Base-by-base conservation (phyloP, 2,888 invertebrate genomes). In the Hirtodrosophila cameraria region DNA sequence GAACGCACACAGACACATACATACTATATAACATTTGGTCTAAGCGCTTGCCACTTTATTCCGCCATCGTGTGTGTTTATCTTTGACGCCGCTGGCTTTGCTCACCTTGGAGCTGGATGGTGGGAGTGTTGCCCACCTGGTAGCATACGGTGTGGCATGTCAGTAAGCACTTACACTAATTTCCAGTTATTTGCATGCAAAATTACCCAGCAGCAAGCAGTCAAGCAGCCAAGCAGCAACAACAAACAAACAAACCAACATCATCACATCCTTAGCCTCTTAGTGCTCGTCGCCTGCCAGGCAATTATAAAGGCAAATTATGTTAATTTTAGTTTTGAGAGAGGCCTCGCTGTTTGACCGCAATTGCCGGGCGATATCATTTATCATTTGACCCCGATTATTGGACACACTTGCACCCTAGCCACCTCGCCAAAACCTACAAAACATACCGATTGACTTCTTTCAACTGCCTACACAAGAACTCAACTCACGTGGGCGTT, bases 131-230 rank as follows among this genome's bases (percentile, higher is more conserved):
- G 23, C 20, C 20, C 50, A 55, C 33, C 25, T 55, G 28, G 39
- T 42, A 35, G 62, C 38, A 43, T 25, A 16, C 55, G 35, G 52
- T 53, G 65, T 83, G 75, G 81, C 81, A 81, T 82, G 83, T 78
- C 78, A 72, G 72, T 83, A 64, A 81, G 83, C 83, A 82, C 81
- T 82, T 81, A 82, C 72, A 83, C 78, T 82, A 82, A 82, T 82
- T 81, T 81, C 64, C 69, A 79, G 78, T 79, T 83, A 82, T 83
- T 83, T 82, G 83, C 81, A 82, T 82, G 75, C 78, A 72, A 83
- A 81, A 83, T 83, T 75, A 69, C 58, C 72, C 58, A 79, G 68
- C 61, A 52, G 66, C 59, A 68, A 61, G 28, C 46, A 42, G 55
- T 31, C 30, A 39, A 33, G 27, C 36, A 18, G n/a, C n/a, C 42